A percentile compares a stretch with the other conserved stretches of the same genome.
Evolutionary conservation across 1,140 invertebrate genomes (phyloP).

Genomic region (Ylistrum balloti): DNA sequence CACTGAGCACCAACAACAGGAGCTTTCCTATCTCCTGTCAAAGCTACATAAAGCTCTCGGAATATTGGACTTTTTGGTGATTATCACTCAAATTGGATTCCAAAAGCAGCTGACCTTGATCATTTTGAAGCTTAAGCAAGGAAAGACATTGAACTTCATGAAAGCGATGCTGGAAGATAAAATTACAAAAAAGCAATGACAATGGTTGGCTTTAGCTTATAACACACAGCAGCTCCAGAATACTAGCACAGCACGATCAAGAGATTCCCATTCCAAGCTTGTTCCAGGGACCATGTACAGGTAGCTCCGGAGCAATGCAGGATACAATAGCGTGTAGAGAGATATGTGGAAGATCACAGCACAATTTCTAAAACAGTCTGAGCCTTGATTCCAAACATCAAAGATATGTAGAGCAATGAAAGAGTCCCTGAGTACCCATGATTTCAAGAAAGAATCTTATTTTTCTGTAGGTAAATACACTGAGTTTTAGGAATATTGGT

Average conservation of each 20-base stretch:
- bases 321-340: neutral
- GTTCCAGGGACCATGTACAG: neutral
- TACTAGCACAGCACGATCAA: neutral
- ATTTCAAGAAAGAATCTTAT: no score
- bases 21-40: neutral
- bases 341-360: neutral
- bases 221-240: neutral
- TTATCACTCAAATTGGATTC: slow-evolving; percentile 5
- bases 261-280: neutral
- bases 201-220: neutral
- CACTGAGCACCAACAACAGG: neutral
- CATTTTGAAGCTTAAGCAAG: neutral
- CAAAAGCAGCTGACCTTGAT: neutral
- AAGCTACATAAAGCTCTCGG: neutral
- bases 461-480: no score
- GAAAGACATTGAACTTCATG: neutral
- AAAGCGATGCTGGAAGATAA: neutral
- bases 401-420: neutral
- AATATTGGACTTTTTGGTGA: neutral
- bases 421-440: no score
- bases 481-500: neutral
- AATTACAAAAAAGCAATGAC: neutral
- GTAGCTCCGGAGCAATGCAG: slow-evolving; percentile 13
- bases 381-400: neutral
- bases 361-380: neutral